Evolutionary conservation across 2,888 invertebrate species (phyloP).

Genomic region (Trachelus troglodyta): DNA sequence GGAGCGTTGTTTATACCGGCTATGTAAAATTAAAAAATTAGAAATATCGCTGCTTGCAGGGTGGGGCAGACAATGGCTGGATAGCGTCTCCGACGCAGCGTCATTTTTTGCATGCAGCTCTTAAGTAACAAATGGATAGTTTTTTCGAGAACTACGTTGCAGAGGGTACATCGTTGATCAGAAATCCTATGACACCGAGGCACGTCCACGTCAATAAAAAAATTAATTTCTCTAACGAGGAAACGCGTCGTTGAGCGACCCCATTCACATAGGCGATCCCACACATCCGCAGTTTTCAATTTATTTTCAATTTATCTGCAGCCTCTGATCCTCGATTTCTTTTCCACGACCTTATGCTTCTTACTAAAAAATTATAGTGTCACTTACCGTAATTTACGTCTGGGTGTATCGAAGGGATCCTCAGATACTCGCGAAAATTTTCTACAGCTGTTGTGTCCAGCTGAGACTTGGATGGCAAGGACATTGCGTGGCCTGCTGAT

Average conservation of each 20-base stretch:
- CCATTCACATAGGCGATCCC: conserved; percentile 30
- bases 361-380: neutral
- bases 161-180: neutral
- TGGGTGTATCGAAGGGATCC: conserved; percentile 90
- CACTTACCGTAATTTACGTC: conserved; percentile 85
- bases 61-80: conserved; percentile 59
- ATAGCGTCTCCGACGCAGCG: conserved; percentile 54
- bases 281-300: conserved; percentile 12
- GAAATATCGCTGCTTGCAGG: conserved; percentile 43
- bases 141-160: neutral
- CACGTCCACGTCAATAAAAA: conserved; percentile 11
- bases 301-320: conserved; percentile 8
- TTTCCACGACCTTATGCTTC: conserved; percentile 1
- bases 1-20: neutral
- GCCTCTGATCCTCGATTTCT: neutral
- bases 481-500: conserved; percentile 35
- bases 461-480: conserved; percentile 44
- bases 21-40: conserved; percentile 31
- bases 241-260: conserved; percentile 47
- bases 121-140: neutral
- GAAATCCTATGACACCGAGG: neutral
- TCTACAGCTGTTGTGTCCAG: conserved; percentile 73
- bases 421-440: conserved; percentile 86
- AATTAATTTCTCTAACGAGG: conserved; percentile 39
- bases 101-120: conserved; percentile 13